Evolutionary conservation across 2,888 invertebrate species (phyloP), one percentile per base, ranked within the genome.

Genomic region (Emesis russula): DNA sequence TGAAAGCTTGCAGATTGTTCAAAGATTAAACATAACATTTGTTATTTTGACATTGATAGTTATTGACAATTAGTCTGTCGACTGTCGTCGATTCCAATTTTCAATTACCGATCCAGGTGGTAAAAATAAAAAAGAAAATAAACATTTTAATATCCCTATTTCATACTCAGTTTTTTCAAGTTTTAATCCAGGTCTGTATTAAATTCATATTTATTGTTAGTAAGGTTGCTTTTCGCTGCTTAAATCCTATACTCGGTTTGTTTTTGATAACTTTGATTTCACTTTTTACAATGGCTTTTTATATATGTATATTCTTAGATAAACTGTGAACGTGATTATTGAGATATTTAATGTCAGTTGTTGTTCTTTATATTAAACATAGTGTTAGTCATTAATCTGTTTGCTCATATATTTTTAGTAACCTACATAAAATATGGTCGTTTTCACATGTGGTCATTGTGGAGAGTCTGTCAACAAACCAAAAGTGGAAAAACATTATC

Each of bases 381-480:
- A 0, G 48, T 48, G 4, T 48, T 48, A 15, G 48, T 48, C 1
- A 15, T 48, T 48, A 15, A 48, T 48, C 15, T 48, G 48, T 15
- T 48, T 48, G 4, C 4, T 48, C 15, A 48, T 15, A 48, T 48
- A 68, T 33, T 68, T 66, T 68, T 15, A 68, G 68, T 68, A 68
- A 68, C 68, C 68, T 68, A 68, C 1, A 66, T 48, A 68, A 68
- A 91, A 94, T 71, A 99, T 99, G 99, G 99, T 99, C 70, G 99
- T 99, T 81, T 99, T 99, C 97, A 99, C 99, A 13, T 99, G 99
- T 97, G 99, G 99, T 95, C 99, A 99, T 93, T 99, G 99, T 97
- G 99, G 99, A 0, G 99, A 99, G 88, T 99, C 99, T 63, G 97
- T 99, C 53, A 99, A 99, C 96, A 99, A 99, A 96, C 99, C 99